Evolutionary conservation across 2,797 vertebrate species (phyloP).

Genomic region (Poeciliopsis gracilis): DNA sequence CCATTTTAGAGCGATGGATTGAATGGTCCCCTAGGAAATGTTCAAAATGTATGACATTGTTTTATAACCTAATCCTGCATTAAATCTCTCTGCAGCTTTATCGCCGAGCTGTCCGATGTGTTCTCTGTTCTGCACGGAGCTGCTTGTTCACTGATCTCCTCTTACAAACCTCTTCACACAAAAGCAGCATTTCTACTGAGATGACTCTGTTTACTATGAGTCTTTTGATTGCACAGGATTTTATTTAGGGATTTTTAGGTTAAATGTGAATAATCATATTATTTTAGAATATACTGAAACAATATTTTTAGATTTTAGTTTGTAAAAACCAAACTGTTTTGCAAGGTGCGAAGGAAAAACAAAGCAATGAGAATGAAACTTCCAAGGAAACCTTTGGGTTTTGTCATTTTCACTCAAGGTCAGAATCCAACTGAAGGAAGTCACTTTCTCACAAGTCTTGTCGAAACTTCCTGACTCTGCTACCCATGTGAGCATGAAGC

Average conservation of each 20-base stretch:
- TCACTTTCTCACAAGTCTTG: slow-evolving; percentile 45
- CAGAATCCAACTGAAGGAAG: slow-evolving; percentile 35
- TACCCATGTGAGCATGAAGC: neutral
- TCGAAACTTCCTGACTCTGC: slow-evolving; percentile 18
- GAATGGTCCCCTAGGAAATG: neutral
- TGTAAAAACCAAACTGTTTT: neutral
- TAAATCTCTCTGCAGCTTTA: neutral
- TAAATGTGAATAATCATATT: neutral
- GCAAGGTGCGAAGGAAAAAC: neutral
- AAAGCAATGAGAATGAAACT: neutral
- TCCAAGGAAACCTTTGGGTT: too few relatives aligned
- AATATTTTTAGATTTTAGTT: neutral
- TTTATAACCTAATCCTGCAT: neutral
- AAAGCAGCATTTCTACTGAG: neutral
- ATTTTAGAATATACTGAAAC: neutral
- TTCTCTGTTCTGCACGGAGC: neutral
- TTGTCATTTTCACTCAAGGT: slow-evolving; percentile 34
- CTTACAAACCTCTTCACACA: neutral
- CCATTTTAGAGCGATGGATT: neutral
- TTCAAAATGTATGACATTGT: neutral
- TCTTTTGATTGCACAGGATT: neutral
- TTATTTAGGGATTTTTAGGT: neutral
- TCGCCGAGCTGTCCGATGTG: neutral
- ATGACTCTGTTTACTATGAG: neutral
- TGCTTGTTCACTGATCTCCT: neutral